phyloP scores from a whole-genome alignment of 1,140 invertebrate genomes.

The Drosophila nigrodunni region DNA sequence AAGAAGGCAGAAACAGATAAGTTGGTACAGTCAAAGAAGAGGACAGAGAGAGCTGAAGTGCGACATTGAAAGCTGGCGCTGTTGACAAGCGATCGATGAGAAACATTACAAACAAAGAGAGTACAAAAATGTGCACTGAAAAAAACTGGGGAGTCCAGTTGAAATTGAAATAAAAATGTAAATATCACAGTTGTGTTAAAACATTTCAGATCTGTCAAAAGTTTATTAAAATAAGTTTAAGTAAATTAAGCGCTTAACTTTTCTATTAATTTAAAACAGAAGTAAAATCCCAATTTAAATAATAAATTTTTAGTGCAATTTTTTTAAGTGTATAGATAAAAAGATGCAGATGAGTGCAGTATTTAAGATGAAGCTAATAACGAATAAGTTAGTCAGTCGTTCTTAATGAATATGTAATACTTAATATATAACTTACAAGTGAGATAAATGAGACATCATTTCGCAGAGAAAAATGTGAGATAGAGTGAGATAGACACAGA shows the following conservation, averaged over 20 bases:
- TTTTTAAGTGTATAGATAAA: neutral
- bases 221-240: too few relatives aligned
- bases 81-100: conserved; percentile 47
- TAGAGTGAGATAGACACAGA: neutral
- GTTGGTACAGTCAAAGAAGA: neutral
- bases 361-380: conserved; percentile 7
- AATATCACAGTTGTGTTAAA: too few relatives aligned
- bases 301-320: too few relatives aligned
- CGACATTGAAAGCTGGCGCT: conserved; percentile 17
- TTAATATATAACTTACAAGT: conserved; percentile 39
- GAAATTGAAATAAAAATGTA: too few relatives aligned
- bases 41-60: neutral
- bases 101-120: neutral
- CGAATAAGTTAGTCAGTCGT: conserved; percentile 36
- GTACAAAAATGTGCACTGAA: neutral
- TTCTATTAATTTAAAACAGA: too few relatives aligned
- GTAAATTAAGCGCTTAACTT: too few relatives aligned
- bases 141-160: neutral
- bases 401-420: conserved; percentile 53
- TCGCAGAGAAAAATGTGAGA: neutral
- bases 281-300: too few relatives aligned
- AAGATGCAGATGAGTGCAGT: neutral
- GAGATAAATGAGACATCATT: conserved; percentile 50
- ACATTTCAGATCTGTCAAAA: too few relatives aligned
- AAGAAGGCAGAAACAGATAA: too few relatives aligned